Percentiles rank a stretch among this genome's conserved stretches.
Conservation (phyloP, 2,797 vertebrate genomes). For the Halcyon chelicuti region DNA sequence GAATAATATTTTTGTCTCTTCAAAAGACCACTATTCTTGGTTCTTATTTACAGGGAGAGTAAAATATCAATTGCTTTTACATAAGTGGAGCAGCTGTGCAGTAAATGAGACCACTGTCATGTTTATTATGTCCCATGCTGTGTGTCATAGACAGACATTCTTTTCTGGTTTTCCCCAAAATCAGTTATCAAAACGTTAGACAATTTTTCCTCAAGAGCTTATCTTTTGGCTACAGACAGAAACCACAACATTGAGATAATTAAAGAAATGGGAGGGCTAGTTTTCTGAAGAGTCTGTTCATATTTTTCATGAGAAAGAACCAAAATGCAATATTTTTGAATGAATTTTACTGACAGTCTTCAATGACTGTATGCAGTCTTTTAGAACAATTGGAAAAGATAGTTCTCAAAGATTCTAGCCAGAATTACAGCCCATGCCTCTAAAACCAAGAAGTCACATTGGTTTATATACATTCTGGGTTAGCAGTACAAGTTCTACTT, state of each 20-base stretch:
- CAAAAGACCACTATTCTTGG: background rate
- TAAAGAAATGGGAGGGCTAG: background rate
- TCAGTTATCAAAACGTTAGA: background rate
- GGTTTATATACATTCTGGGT: background rate
- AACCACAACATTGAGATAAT: background rate
- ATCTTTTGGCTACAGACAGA: background rate
- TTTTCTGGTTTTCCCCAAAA: background rate
- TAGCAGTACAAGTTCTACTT: background rate
- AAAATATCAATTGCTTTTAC: background rate
- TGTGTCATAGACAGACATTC: background rate
- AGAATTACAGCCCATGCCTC: background rate
- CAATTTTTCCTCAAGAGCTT: background rate
- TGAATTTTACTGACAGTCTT: background rate
- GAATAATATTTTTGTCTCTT: background rate
- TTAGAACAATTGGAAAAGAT: background rate
- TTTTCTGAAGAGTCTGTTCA: background rate
- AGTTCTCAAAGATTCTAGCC: background rate
- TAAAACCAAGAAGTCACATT: background rate
- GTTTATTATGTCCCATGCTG: background rate
- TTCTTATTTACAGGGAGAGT: background rate
- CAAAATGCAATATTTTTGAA: background rate
- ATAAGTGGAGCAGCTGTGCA: background rate
- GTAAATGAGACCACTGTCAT: background rate
- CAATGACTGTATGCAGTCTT: background rate
- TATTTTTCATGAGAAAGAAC: conserved; percentile 6